phyloP scores from a whole-genome alignment of 2,888 invertebrate genomes.

The Campoplex nolae region DNA sequence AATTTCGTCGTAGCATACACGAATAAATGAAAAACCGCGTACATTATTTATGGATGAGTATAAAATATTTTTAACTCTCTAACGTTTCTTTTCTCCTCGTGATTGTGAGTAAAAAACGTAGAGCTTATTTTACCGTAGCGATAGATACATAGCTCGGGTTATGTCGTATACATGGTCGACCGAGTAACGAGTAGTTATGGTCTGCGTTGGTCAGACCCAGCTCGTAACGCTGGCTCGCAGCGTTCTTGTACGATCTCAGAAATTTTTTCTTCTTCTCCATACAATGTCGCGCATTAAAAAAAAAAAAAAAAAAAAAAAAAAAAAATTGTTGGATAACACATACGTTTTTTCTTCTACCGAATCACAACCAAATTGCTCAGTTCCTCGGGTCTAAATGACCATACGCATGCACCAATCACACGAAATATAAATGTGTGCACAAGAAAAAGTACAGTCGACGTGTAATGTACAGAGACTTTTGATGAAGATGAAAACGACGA shows the following conservation, averaged over 20 bases:
- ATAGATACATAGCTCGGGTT: neutral
- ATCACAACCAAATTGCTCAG: neutral
- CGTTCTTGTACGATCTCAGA: neutral
- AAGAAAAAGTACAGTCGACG: too few species aligned
- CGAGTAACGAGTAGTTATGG: constrained; percentile 60
- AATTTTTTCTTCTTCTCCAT: neutral
- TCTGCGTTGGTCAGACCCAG: constrained; percentile 23
- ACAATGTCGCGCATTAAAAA: neutral
- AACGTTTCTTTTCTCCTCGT: neutral
- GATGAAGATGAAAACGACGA: too few species aligned
- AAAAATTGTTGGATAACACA: neutral
- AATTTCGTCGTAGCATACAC: neutral
- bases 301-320: neutral
- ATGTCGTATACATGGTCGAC: neutral
- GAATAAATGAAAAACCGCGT: neutral
- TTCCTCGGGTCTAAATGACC: neutral
- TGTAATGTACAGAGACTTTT: too few species aligned
- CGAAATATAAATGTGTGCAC: too few species aligned
- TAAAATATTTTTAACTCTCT: constrained; percentile 2
- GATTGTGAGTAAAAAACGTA: constrained; percentile 28
- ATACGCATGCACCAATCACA: neutral
- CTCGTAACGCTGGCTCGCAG: neutral
- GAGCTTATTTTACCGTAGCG: neutral
- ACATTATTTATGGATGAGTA: neutral
- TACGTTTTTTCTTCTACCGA: neutral